Evolutionary conservation across 1,140 invertebrate genomes (phyloP), one percentile per base, ranked within the genome.

Genomic region (Phocides pigmalion): DNA sequence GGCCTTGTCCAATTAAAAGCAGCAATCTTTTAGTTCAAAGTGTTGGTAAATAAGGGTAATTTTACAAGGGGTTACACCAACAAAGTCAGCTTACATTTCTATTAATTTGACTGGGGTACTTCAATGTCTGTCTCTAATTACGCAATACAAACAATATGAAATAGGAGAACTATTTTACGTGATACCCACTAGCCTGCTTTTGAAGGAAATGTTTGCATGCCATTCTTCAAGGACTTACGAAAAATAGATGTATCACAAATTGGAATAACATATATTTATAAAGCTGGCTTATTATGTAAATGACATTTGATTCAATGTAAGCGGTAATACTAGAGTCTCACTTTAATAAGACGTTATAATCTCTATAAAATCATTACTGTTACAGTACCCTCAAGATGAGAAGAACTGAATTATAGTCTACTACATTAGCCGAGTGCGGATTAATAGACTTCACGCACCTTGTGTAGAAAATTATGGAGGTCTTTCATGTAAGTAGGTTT

Each of bases 1-100:
- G 51, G n/a, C 66, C 54, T 37, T 8, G 20, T 4, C 14, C 58
- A 68, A 74, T 71, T 64, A 59, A 8, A 37, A 0, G 28, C 32
- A 53, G 14, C 37, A 28, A 20, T 44, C 39, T 56, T 28, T 56
- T 25, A 41, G 35, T 49, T 9, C n/a, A n/a, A n/a, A n/a, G n/a
- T n/a, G n/a, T n/a, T n/a, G n/a, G n/a, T n/a, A n/a, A n/a, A n/a
- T 22, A 22, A 22, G 28, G 28, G 28, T 32, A 28, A 42, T 20
- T 42, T 25, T 41, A 9, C n/a, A 25, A 46, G 17, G 0, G 54
- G 14, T 32, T 44, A 25, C 16, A 8, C 8, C 4, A 54, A 12
- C 51, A 11, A 51, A 37, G 16, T n/a, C 35, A 54, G 41, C 22
- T 54, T 51, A 20, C 3, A 11, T 37, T 54, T 20, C n/a, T 54